Percentiles rank a stretch among this genome's conserved stretches.
Conservation (phyloP, 2,797 vertebrate species). For the Pogonophryne albipinna region DNA sequence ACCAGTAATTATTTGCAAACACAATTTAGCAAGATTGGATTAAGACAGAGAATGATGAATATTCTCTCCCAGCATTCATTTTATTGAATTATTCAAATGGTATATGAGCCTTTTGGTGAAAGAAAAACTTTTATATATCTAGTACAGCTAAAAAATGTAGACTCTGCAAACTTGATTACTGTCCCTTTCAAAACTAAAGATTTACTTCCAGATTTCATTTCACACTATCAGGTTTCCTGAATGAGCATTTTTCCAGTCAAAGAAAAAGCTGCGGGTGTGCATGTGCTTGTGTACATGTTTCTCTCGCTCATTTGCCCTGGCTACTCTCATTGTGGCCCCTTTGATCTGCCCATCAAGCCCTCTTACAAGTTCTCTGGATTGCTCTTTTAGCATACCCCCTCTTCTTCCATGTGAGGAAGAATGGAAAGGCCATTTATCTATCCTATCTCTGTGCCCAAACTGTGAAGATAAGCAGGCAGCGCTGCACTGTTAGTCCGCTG, state of each 20-base stretch:
- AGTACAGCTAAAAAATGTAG: constrained; percentile 6
- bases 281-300: constrained; percentile 23
- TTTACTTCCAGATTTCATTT: constrained; percentile 50
- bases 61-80: constrained; percentile 27
- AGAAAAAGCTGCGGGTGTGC: constrained; percentile 26
- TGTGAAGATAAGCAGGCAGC: constrained; percentile 64
- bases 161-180: constrained; percentile 20
- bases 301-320: constrained; percentile 39
- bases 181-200: constrained; percentile 46
- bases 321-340: constrained; percentile 51
- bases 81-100: constrained; percentile 11
- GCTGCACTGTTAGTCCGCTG: constrained; percentile 75
- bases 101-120: constrained; percentile 22
- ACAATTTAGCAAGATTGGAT: constrained; percentile 34
- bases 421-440: constrained; percentile 63
- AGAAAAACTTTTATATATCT: constrained; percentile 2
- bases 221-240: constrained; percentile 30
- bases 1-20: constrained; percentile 40
- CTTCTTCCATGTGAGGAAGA: constrained; percentile 31
- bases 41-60: constrained; percentile 27
- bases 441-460: constrained; percentile 57
- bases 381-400: constrained; percentile 23
- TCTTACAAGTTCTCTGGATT: constrained; percentile 26
- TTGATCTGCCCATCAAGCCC: constrained; percentile 65
- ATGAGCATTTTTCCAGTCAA: constrained; percentile 42